Base-by-base conservation (phyloP, 2,797 vertebrate genomes). In the Diglossa cyanea region DNA sequence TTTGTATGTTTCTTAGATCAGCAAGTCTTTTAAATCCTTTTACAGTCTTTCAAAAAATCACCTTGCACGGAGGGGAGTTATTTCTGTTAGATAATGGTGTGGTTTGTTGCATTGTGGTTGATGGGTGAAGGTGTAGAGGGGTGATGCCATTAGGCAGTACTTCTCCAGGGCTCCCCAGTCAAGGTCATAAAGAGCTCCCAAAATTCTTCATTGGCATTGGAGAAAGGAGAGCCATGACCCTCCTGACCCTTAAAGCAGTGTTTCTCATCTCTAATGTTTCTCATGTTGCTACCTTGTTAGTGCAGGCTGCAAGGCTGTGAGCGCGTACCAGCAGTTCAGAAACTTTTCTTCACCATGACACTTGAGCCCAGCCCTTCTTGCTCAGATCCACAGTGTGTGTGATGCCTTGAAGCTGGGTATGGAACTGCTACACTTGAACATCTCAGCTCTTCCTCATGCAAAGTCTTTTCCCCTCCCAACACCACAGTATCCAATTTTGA, bases 341-440 rank as follows among this genome's bases (percentile, higher is more conserved):
- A 82, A 11, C 2, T 0, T 45, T 78, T 63, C 31, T 57, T 61
- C 30, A 50, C 42, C 6, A 5, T 1, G 7, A 12, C 28, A 17
- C 5, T 67, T 58, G 53, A 67, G 11, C 33, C 20, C 10, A 4
- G 0, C 6, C 11, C 10, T 51, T 61, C 18, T 53, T 58, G 42
- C 42, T 68, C 44, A 58, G 42, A 76, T 47, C 39, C 2, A 1
- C 2, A 2, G 0, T 19, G 11, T 1, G 0, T 15, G 18, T 30
- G 71, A 30, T 68, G 18, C 33, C 75, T 68, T 54, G 4, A 62
- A 89, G 51, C 15, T 61, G 55, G 35, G 11, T 53, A 8, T 20
- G 25, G n/a, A 93, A 11, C 23, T 71, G 45, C 25, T 47, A 14
- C 13, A 51, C 13, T 33, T 71, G 4, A 74, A 37, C 25, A 80